Base-by-base conservation (phyloP, 2,888 invertebrate species). In the Junonia oenone region DNA sequence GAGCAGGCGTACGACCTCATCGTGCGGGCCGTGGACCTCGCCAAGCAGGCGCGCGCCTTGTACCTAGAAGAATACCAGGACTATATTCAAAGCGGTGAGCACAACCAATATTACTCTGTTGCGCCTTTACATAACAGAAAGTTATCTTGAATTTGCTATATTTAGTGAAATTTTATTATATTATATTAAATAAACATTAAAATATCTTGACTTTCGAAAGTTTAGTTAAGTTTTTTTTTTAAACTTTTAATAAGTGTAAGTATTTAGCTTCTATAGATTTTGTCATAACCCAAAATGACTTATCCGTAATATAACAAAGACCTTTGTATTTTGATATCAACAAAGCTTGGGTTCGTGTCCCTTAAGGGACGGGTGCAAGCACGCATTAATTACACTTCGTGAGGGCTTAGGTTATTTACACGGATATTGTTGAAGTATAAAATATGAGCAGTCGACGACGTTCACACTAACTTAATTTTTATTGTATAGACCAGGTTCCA, bases 1-100 rank as follows among this genome's bases (percentile, higher is more conserved):
- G 91, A 93, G 58, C 92, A 95, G 70, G 94, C 95, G 55, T 86
- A 93, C 63, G 91, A 93, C 55, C 91, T 97, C 49, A 96, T 98
- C 47, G 92, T 91, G 69, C 92, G 92, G 55, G 94, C 96, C 4
- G 97, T 95, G 0, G 77, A 92, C 47, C 81, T 97, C 27, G 97
- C 97, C 2, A 93, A 93, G 73, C 91, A 91, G 58, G 97, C 97
- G 2, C 91, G 94, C 47, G 82, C 92, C 17, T 87, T 91, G 64
- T 94, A 92, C 72, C 70, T 92, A 38, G 91, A 92, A 55, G 92
- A 93, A 71, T 91, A 91, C 68, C 79, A 88, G 51, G 78, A 88
- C 58, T 82, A 75, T 63, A 43, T 85, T 53, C 79, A 78, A 60
- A 73, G 72, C 54, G 86, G 90, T 85, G 63, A 67, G 69, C 64